A percentile compares a stretch with the other conserved stretches of the same genome.
phyloP scores from a whole-genome alignment of 2,797 vertebrate genomes.

The Adrianichthys oophorus region DNA sequence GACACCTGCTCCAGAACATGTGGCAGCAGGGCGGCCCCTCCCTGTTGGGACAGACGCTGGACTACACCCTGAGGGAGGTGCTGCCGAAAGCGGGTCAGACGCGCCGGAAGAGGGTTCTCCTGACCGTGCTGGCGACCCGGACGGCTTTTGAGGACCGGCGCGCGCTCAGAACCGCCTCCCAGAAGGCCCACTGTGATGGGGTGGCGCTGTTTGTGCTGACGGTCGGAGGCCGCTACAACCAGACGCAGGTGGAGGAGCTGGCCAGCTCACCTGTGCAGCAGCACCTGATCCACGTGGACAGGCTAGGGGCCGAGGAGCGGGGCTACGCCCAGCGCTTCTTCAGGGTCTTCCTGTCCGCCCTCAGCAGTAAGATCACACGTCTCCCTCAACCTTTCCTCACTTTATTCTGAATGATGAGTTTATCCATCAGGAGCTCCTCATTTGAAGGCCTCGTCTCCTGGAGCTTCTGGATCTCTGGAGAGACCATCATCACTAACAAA shows the following conservation, averaged over 20 bases:
- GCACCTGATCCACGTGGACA: conserved; percentile 77
- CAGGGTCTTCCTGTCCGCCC: conserved; percentile 79
- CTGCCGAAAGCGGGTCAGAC: conserved; percentile 65
- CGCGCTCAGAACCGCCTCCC: conserved; percentile 71
- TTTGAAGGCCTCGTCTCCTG: too few species aligned
- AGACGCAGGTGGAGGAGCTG: conserved; percentile 70
- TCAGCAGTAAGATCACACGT: conserved; percentile 76
- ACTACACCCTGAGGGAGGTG: conserved; percentile 72
- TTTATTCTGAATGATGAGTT: neutral
- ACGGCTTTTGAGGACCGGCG: conserved; percentile 73
- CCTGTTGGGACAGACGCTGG: conserved; percentile 74
- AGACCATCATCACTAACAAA: neutral
- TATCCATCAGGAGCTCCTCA: neutral
- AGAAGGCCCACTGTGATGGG: conserved; percentile 82
- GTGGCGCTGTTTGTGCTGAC: conserved; percentile 82
- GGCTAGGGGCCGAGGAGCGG: conserved; percentile 61
- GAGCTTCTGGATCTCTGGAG: neutral
- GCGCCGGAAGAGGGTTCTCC: conserved; percentile 71
- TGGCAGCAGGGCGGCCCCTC: conserved; percentile 73
- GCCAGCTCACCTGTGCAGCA: conserved; percentile 79
- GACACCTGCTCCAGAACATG: conserved; percentile 66
- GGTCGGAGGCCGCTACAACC: conserved; percentile 67
- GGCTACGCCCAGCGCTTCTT: conserved; percentile 78
- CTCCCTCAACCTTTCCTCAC: neutral
- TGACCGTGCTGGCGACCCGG: conserved; percentile 76